A percentile compares a stretch with the other conserved stretches of the same genome.
phyloP scores from a whole-genome alignment of 2,113 vertebrate genomes.

The Halichoeres trimaculatus region DNA sequence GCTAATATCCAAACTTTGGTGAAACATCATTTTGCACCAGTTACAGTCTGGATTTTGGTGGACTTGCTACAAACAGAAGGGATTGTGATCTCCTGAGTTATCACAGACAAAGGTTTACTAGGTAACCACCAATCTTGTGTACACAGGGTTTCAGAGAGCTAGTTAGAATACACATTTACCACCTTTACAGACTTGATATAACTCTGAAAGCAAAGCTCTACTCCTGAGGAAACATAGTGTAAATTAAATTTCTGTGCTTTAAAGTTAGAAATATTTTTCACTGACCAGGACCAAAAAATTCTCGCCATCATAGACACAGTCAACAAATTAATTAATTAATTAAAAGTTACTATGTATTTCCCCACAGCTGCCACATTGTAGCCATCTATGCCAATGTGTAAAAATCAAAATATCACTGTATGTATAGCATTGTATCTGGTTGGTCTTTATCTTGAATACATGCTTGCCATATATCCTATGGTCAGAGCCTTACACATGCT shows the following conservation, averaged over 20 bases:
- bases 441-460: conserved; percentile 18
- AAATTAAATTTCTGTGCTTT: conserved; percentile 23
- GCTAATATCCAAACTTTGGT: background rate
- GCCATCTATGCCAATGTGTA: background rate
- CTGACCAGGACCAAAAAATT: conserved; percentile 2
- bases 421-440: conserved; percentile 7
- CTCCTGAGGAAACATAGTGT: background rate
- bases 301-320: background rate
- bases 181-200: conserved; percentile 1
- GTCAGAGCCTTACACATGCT: no score
- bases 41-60: no score
- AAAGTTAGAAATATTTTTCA: background rate
- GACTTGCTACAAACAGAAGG: background rate
- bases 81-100: conserved; percentile 11
- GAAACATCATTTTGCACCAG: no score
- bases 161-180: conserved; percentile 31
- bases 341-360: background rate
- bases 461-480: no score
- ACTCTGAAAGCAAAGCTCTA: conserved; percentile 18
- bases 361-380: background rate
- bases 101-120: background rate
- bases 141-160: conserved; percentile 17
- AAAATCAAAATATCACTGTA: background rate
- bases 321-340: background rate
- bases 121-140: conserved; percentile 8